These are phyloP conservation scores for Dynastes maya DNA, from an alignment of 2,888 invertebrate species.

Conservation along the genomic window DNA sequence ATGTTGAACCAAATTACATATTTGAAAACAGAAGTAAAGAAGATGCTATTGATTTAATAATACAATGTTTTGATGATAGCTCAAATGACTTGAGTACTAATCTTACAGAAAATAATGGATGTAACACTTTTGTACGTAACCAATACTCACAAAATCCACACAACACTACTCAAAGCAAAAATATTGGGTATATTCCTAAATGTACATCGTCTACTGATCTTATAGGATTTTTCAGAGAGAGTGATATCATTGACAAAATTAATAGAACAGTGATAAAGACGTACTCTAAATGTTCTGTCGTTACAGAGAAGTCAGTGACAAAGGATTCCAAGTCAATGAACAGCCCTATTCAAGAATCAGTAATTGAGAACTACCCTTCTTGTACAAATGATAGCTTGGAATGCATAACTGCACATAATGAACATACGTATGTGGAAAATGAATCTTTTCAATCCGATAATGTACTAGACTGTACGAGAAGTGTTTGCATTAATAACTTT, in stretches of 20 bases:
- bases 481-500: too few species aligned
- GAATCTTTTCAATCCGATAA: too few species aligned
- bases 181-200: not conserved
- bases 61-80: not conserved
- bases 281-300: not conserved
- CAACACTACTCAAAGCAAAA: not conserved
- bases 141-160: not conserved
- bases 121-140: not conserved
- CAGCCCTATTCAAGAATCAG: too few species aligned
- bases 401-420: too few species aligned
- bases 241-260: conserved; percentile 1
- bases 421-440: too few species aligned
- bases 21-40: not conserved
- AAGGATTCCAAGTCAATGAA: too few species aligned
- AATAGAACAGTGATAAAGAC: not conserved
- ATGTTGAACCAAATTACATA: not conserved
- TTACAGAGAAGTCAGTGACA: too few species aligned
- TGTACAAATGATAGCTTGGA: too few species aligned
- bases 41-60: not conserved
- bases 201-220: not conserved
- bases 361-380: too few species aligned
- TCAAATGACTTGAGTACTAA: not conserved
- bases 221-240: not conserved
- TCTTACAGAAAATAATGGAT: not conserved
- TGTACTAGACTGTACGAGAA: too few species aligned